Percentiles rank a stretch among this genome's conserved stretches.
phyloP scores from a whole-genome alignment of 2,888 invertebrate genomes.

The Mesorhabditis spiculigera region DNA sequence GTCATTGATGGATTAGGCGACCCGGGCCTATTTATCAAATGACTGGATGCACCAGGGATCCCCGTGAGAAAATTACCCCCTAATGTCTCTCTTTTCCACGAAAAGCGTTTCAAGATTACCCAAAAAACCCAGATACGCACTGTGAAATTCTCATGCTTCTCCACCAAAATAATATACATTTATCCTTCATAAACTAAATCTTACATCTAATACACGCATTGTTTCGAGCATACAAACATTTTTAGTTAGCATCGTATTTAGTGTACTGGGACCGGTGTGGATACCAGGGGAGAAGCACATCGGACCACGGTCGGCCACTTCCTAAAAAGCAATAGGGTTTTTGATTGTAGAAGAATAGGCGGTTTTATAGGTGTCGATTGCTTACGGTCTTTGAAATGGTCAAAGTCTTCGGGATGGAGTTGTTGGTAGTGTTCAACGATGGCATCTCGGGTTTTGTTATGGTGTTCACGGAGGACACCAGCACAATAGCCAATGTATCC shows the following conservation, averaged over 20 bases:
- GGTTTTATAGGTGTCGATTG: constrained; percentile 8
- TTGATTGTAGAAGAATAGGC: background rate
- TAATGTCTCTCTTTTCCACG: no score
- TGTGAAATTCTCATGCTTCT: no score
- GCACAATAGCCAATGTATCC: constrained; percentile 41
- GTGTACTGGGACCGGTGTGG: constrained; percentile 50
- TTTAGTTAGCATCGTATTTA: constrained; percentile 23
- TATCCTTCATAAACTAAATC: no score
- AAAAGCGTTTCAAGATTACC: no score
- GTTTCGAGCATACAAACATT: no score
- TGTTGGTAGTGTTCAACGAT: constrained; percentile 53
- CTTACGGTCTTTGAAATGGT: constrained; percentile 50
- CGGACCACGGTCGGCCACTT: constrained; percentile 51
- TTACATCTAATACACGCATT: no score
- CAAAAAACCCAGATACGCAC: no score
- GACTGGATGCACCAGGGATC: no score
- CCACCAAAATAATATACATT: no score
- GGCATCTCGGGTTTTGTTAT: constrained; percentile 51
- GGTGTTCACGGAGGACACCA: constrained; percentile 45
- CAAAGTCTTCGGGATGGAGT: constrained; percentile 55
- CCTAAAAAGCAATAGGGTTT: constrained; percentile 30
- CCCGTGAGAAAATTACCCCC: no score
- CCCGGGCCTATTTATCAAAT: no score
- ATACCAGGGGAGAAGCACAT: constrained; percentile 55
- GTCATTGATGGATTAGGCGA: no score